These are phyloP conservation scores for Sebastes kiyomatsui DNA, from an alignment of 2,797 vertebrate genomes.

Conservation along the genomic window DNA sequence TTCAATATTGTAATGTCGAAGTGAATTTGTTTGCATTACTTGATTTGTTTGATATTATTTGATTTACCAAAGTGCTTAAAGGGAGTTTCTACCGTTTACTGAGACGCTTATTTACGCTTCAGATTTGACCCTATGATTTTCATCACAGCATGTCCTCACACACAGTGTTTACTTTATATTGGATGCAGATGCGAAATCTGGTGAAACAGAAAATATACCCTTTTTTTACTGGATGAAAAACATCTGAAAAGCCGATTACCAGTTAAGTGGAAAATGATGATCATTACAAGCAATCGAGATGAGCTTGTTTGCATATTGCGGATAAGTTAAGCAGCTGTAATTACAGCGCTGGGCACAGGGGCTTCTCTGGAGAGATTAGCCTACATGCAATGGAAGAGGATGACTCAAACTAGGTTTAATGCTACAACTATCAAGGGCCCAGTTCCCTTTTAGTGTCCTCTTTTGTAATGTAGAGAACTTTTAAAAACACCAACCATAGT, in stretches of 20 bases:
- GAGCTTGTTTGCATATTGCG: conserved; percentile 69
- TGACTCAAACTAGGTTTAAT: conserved; percentile 45
- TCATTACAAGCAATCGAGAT: conserved; percentile 79
- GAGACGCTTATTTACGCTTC: background rate
- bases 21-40: background rate
- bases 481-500: background rate
- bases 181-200: conserved; percentile 17
- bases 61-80: background rate
- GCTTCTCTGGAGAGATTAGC: conserved; percentile 61
- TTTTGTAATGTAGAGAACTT: conserved; percentile 4
- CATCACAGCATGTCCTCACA: background rate
- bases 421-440: conserved; percentile 41
- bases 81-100: background rate
- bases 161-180: conserved; percentile 22
- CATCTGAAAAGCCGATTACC: conserved; percentile 72
- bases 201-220: conserved; percentile 26
- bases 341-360: conserved; percentile 60
- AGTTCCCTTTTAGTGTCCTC: conserved; percentile 18
- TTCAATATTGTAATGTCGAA: background rate
- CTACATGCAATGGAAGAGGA: conserved; percentile 38
- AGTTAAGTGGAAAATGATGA: conserved; percentile 81
- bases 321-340: conserved; percentile 74
- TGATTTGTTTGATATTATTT: conserved; percentile 3
- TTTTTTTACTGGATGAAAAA: conserved; percentile 44
- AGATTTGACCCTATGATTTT: background rate